phyloP scores from a whole-genome alignment of 2,888 invertebrate genomes.

The Micropterix aruncella region DNA sequence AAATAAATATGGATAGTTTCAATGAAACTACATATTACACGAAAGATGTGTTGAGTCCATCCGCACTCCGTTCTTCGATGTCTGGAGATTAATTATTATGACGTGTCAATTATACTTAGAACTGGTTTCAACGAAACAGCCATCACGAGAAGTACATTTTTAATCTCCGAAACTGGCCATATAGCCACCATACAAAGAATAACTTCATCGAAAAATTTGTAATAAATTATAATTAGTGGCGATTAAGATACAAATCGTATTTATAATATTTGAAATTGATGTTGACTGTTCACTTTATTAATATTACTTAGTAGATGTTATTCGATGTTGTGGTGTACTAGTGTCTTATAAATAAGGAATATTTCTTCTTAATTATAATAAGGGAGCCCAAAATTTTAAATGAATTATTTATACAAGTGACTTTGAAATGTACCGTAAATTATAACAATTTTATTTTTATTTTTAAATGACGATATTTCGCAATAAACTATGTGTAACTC shows the following conservation, averaged over 20 bases:
- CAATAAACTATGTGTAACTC: not conserved
- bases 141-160: no score
- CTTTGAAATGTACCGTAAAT: no score
- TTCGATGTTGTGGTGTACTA: constrained; percentile 44
- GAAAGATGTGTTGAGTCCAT: no score
- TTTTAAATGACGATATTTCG: not conserved
- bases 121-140: no score
- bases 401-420: not conserved
- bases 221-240: no score
- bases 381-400: not conserved
- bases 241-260: not conserved
- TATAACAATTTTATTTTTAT: not conserved
- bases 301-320: constrained; percentile 34
- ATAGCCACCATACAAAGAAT: no score
- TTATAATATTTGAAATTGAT: constrained; percentile 37
- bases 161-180: no score
- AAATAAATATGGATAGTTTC: constrained; percentile 2
- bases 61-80: no score
- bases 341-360: constrained; percentile 32
- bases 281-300: constrained; percentile 45
- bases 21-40: no score
- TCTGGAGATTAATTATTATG: no score
- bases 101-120: no score
- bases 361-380: not conserved
- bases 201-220: no score